Evolutionary conservation across 30 jellyfish, hydroid and myxozoan species (phyloP).

Genomic region (Hydractinia symbiolongicarpus): DNA sequence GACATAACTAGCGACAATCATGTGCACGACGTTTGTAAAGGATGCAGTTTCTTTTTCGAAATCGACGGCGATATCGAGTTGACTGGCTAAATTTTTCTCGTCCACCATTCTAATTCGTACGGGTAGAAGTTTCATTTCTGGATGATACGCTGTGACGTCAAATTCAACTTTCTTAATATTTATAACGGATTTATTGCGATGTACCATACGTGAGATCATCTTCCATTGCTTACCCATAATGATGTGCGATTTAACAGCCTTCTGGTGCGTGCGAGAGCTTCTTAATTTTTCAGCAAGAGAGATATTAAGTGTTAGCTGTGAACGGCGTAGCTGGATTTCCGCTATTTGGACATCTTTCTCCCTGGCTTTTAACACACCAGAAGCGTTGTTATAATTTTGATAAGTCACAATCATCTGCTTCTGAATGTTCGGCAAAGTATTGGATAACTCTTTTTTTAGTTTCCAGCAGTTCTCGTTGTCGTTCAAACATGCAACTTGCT

Average conservation of each 20-base stretch:
- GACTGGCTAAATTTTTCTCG: neutral
- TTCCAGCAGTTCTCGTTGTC: slow-evolving; percentile 46
- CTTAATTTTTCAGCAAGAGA: slow-evolving; percentile 33
- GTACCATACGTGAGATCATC: slow-evolving; percentile 20
- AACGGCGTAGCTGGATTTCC: slow-evolving; percentile 32
- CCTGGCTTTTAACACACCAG: slow-evolving; percentile 40
- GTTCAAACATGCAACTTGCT: slow-evolving; percentile 36
- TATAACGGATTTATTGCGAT: slow-evolving; percentile 41
- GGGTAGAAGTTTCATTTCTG: slow-evolving; percentile 41
- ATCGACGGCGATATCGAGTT: slow-evolving; percentile 35
- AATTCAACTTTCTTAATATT: slow-evolving; percentile 51
- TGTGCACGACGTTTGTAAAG: slow-evolving; percentile 23
- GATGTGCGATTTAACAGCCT: slow-evolving; percentile 7
- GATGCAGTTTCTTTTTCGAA: slow-evolving; percentile 26
- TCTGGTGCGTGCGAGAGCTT: neutral
- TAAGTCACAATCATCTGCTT: slow-evolving; percentile 43
- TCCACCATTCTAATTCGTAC: slow-evolving; percentile 33
- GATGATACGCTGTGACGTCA: slow-evolving; percentile 26
- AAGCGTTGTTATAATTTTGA: slow-evolving; percentile 29
- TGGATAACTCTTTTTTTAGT: slow-evolving; percentile 9
- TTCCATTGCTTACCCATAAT: slow-evolving; percentile 8
- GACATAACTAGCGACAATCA: slow-evolving; percentile 30
- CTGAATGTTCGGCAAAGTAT: slow-evolving; percentile 7
- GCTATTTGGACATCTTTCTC: slow-evolving; percentile 50
- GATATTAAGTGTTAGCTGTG: slow-evolving; percentile 35